These are phyloP conservation scores for Eulimnadia texana DNA, from an alignment of 1,140 invertebrate genomes.

Conservation along the genomic window DNA sequence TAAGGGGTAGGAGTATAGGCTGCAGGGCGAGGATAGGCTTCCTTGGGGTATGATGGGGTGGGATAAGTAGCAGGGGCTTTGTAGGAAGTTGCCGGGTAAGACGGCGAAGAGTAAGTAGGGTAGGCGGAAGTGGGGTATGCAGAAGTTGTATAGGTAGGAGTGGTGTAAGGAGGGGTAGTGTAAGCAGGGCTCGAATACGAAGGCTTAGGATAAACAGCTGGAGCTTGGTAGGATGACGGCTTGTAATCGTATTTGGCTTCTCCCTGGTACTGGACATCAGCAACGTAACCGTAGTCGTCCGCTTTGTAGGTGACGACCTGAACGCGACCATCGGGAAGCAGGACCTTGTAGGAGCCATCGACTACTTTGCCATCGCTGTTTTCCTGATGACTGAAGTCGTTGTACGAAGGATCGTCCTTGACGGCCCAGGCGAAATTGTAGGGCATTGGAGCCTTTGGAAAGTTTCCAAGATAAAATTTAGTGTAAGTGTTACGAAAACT, in stretches of 20 bases:
- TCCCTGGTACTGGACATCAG: slow-evolving; percentile 12
- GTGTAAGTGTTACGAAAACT: background rate
- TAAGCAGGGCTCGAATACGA: background rate
- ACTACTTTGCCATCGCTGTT: slow-evolving; percentile 21
- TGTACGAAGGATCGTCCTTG: slow-evolving; percentile 21
- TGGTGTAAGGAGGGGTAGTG: background rate
- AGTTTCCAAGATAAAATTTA: background rate
- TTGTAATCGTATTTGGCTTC: background rate
- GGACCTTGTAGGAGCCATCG: slow-evolving; percentile 15
- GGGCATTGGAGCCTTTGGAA: slow-evolving; percentile 14
- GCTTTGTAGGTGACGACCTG: slow-evolving; percentile 17
- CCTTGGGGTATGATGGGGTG: background rate
- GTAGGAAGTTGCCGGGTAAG: background rate
- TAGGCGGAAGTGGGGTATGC: background rate
- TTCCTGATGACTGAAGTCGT: slow-evolving; percentile 22
- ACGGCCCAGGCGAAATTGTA: slow-evolving; percentile 25
- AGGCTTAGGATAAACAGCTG: background rate
- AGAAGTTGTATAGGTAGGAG: background rate
- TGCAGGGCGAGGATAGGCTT: background rate
- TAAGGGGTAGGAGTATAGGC: background rate
- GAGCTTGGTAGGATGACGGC: background rate
- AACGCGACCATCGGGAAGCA: slow-evolving; percentile 16
- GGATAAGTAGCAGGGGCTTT: too few relatives aligned
- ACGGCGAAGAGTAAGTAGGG: background rate
- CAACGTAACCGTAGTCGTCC: slow-evolving; percentile 9